phyloP scores from a whole-genome alignment of 1,140 invertebrate genomes.

The Periplaneta americana region DNA sequence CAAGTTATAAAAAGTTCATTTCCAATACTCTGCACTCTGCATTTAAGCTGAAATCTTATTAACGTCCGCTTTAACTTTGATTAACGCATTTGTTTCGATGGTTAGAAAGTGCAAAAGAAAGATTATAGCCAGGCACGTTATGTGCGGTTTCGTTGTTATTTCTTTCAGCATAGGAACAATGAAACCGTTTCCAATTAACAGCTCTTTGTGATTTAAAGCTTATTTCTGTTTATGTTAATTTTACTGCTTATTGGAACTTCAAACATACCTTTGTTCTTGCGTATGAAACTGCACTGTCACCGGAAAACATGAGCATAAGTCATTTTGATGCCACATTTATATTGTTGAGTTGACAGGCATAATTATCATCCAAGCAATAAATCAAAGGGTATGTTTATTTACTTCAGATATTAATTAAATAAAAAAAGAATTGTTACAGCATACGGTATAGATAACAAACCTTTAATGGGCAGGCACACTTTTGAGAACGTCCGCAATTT shows the following conservation, averaged over 20 bases:
- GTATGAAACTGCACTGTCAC: background rate
- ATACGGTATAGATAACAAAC: too few relatives aligned
- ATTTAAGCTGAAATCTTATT: too few relatives aligned
- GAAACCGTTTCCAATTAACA: background rate
- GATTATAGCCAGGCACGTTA: background rate
- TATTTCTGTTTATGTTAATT: background rate
- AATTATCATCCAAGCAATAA: background rate
- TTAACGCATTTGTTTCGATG: background rate
- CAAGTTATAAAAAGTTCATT: background rate
- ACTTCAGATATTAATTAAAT: too few relatives aligned
- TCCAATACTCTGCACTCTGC: too few relatives aligned
- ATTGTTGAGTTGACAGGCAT: background rate
- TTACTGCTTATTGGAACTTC: background rate
- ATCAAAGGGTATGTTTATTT: too few relatives aligned
- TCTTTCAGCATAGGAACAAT: background rate
- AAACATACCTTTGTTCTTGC: background rate
- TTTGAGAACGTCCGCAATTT: too few relatives aligned
- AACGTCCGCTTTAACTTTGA: too few relatives aligned
- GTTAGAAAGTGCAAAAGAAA: background rate
- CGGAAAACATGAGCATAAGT: background rate
- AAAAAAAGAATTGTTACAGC: too few relatives aligned
- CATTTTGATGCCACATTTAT: background rate
- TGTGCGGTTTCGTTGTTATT: background rate
- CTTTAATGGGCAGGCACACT: too few relatives aligned
- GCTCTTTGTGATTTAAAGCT: background rate